Conservation (phyloP, 2,113 vertebrate species). For the Aspiorhynchus laticeps region DNA sequence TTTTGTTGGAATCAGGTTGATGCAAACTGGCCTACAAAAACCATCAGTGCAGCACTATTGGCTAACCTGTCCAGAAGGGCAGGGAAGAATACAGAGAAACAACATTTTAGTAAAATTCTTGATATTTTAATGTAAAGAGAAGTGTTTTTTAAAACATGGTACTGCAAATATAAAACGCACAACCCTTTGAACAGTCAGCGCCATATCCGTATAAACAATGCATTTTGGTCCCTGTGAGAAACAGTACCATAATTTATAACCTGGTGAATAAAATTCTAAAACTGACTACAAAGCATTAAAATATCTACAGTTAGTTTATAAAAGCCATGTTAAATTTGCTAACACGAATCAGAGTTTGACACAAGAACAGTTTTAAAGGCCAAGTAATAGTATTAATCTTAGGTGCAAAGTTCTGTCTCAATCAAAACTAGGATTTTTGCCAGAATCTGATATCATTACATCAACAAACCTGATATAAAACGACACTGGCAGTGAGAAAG, state of each 20-base stretch:
- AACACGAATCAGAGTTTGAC: neutral
- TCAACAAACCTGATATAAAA: neutral
- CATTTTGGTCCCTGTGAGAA: slow-evolving; percentile 56
- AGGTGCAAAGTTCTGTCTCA: neutral
- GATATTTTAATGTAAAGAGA: neutral
- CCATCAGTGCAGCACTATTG: too few relatives aligned
- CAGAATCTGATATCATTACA: slow-evolving; percentile 32
- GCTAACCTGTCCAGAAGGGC: too few relatives aligned
- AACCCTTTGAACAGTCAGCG: neutral
- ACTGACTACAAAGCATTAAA: slow-evolving; percentile 18
- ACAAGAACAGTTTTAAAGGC: neutral
- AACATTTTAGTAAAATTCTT: neutral
- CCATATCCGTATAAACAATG: slow-evolving; percentile 56
- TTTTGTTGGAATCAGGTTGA: neutral
- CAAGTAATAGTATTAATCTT: neutral
- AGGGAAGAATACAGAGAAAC: too few relatives aligned
- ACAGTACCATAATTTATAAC: neutral
- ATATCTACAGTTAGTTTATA: slow-evolving; percentile 44
- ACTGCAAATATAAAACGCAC: neutral
- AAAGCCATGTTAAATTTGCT: neutral
- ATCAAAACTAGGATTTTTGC: neutral
- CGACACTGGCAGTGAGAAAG: slow-evolving; percentile 19
- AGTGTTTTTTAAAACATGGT: neutral
- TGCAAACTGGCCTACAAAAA: slow-evolving; percentile 78
- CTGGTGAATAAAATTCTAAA: neutral